Conservation (phyloP, 2,888 invertebrate species). For the Tachina lurida region DNA sequence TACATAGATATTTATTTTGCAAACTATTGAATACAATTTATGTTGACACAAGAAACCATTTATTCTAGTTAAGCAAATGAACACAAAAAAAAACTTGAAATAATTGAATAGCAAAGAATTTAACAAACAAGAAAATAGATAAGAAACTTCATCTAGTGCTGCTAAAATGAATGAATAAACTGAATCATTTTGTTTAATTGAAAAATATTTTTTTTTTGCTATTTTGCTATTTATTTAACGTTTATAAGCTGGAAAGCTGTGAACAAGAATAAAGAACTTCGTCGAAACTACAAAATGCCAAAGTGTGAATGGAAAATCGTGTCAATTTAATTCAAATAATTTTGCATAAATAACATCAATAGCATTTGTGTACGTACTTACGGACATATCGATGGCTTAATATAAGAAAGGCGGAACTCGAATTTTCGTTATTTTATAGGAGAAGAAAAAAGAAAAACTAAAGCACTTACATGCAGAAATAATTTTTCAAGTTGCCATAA, state of each 20-base stretch:
- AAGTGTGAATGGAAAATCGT: slow-evolving; percentile 55
- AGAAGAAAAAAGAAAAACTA: no score
- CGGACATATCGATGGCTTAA: no score
- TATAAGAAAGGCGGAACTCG: no score
- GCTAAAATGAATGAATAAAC: slow-evolving; percentile 30
- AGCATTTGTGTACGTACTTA: no score
- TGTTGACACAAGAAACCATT: slow-evolving; percentile 22
- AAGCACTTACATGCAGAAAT: no score
- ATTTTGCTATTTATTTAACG: neutral
- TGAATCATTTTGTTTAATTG: slow-evolving; percentile 46
- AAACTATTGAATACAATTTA: slow-evolving; percentile 22
- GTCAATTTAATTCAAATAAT: slow-evolving; percentile 48
- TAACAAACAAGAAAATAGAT: slow-evolving; percentile 34
- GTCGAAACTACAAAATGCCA: slow-evolving; percentile 44
- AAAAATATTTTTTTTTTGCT: slow-evolving; percentile 8
- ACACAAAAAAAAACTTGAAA: slow-evolving; percentile 30
- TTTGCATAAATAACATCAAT: slow-evolving; percentile 29
- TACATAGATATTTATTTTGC: neutral
- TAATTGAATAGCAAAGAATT: slow-evolving; percentile 57
- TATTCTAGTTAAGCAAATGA: slow-evolving; percentile 29
- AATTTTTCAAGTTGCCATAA: no score
- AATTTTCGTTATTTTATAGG: no score
- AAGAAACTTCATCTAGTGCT: slow-evolving; percentile 47
- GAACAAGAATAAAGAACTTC: slow-evolving; percentile 39
- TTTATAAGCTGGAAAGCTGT: neutral